Evolutionary conservation across 2,113 vertebrate species (phyloP), one percentile per base, ranked within the genome.

Genomic region (Cyanoramphus novaezelandiae): DNA sequence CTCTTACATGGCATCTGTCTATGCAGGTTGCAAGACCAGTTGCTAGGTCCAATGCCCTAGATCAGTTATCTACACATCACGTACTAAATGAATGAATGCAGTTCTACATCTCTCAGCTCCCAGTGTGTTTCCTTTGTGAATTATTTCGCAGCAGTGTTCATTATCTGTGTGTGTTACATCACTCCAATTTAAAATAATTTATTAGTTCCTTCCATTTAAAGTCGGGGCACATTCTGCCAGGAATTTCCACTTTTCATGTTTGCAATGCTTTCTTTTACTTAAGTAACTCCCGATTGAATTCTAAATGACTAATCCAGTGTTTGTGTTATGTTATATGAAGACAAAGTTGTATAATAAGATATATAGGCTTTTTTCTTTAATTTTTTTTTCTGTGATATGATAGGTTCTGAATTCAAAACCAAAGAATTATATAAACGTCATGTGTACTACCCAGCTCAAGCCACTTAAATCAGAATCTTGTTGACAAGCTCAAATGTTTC

Each of bases 21-120:
- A 0, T 46, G 18, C 15, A 69, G 62, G 27, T 63, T 90, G 52
- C 20, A 79, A 50, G 67, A 70, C 9, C 21, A 85, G 35, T 39
- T 44, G 37, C 39, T 79, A 81, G 39, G 39, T 67, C 7, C 28
- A 74, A 24, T 43, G 33, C 2, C 1, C 0, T 6, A 44, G 15
- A 41, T 70, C 27, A 52, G 19, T 47, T 63, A 55, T 4, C 0
- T 9, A 4, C n/a, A 23, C 0, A 0, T 79, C 33, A 41, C 7
- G 33, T 9, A 7, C 1, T 74, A 55, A 65, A 33, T 0, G 1
- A 70, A 63, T 41, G 6, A 74, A 81, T 33, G 16, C n/a, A 39
- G 9, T 83, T 86, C n/a, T 77, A 16, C 28, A 53, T 14, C 13
- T 71, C 46, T 63, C 11, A 13, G 16, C 18, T 88, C 25, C 25